Evolutionary conservation across 1,140 invertebrate genomes (phyloP), one percentile per base, ranked within the genome.

Genomic region (Tetramorium alpestre): DNA sequence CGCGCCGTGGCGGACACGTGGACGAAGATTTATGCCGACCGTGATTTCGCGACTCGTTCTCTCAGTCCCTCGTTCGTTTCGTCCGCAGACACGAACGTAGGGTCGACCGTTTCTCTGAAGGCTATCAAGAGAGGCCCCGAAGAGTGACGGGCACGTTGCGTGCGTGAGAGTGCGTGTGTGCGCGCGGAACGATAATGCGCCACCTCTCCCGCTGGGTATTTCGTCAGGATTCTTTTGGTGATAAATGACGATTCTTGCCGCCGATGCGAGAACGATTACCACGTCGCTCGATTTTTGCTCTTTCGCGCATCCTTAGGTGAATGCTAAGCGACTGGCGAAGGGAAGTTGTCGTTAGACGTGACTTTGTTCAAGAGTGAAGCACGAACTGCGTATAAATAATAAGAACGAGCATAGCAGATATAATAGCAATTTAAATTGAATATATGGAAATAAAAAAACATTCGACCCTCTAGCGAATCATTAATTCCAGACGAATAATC

Each of bases 1-100:
- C 72, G 16, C 49, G 22, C 22, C 22, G 22, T 22, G 54, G 10
- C 65, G 49, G 62, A 87, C 67, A 49, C 47, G 56, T 64, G 85
- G 33, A 81, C 62, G 70, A 87, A 87, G 86, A 87, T 87, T 87
- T 87, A 85, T 85, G 38, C 60, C 47, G n/a, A 11, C 41, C 58
- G 58, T 84, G 86, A 76, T 75, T 75, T 81, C 80, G 62, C 70
- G 51, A 75, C 41, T 51, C 49, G 56, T 56, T 65, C 64, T 41
- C 38, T 28, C 49, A 65, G 72, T 81, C 78, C 44, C 18, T 51
- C 65, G 76, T 75, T 51, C 65, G 28, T 73, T 84, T 56, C 69
- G 80, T 75, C 69, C 25, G 80, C 69, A 69, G 54, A 60, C 49
- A 82, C 41, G 76, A 64, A 65, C 76, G 58, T 38, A 13, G n/a